A percentile compares a stretch with the other conserved stretches of the same genome.
These are phyloP conservation scores for Nasonovia ribisnigri DNA, from an alignment of 2,888 invertebrate genomes.

Conservation along the genomic window DNA sequence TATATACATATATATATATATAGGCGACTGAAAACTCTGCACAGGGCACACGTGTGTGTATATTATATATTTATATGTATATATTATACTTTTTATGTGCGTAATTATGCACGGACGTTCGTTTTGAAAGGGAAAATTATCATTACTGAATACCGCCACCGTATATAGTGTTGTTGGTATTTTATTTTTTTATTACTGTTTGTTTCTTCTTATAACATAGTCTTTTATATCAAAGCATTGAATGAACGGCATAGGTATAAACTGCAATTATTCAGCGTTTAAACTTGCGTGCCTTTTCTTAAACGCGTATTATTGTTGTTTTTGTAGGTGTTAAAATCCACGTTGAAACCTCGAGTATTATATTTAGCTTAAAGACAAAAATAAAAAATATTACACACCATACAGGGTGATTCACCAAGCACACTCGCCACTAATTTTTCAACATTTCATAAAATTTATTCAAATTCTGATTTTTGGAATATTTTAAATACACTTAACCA, in stretches of 20 bases:
- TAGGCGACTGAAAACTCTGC: neutral
- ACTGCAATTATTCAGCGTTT: neutral
- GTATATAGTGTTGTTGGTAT: neutral
- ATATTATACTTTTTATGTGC: too few species aligned
- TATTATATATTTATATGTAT: neutral
- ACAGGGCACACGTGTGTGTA: neutral
- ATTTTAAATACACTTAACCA: neutral
- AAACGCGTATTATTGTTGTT: neutral
- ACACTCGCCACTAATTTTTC: neutral
- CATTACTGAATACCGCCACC: neutral
- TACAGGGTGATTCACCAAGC: neutral
- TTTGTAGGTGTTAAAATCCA: neutral
- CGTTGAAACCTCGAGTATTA: neutral
- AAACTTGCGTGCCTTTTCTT: neutral
- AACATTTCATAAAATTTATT: neutral
- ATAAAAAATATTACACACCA: neutral
- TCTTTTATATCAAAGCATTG: neutral
- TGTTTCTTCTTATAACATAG: neutral
- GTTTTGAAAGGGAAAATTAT: constrained; percentile 26
- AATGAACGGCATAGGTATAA: neutral
- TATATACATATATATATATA: neutral
- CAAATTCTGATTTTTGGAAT: neutral
- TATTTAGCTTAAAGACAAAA: neutral
- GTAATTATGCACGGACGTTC: neutral
- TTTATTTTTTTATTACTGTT: neutral